These are phyloP conservation scores for Epizoanthus stellaris DNA, from an alignment of 92 coral and sea anemone genomes.

Conservation along the genomic window DNA sequence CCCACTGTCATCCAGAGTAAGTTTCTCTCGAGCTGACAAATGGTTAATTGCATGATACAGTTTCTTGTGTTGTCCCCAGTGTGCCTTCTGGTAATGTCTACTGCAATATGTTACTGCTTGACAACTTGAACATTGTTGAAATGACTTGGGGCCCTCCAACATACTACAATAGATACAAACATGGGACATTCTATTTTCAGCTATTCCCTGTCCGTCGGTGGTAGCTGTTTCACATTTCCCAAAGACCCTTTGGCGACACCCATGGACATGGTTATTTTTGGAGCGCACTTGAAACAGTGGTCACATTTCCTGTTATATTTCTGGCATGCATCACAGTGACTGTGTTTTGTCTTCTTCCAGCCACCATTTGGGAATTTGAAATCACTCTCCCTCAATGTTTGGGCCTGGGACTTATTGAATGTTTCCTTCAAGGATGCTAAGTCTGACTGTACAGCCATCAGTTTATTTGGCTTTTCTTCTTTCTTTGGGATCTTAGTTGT, in stretches of 20 bases:
- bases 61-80: neutral
- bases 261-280: neutral
- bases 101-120: neutral
- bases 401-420: conserved; percentile 24
- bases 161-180: no score
- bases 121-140: no score
- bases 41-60: neutral
- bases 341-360: neutral
- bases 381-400: neutral
- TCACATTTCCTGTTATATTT: neutral
- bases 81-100: neutral
- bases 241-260: neutral
- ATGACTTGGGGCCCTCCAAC: no score
- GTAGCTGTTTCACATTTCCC: no score
- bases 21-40: neutral
- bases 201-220: no score
- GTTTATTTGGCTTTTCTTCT: conserved; percentile 19
- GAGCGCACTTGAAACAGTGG: neutral
- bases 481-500: neutral
- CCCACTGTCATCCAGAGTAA: neutral
- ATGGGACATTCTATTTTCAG: no score
- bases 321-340: neutral
- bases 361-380: neutral
- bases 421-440: conserved; percentile 43
- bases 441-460: conserved; percentile 35